Conservation (phyloP, 2,113 vertebrate species). For the Cyprinodon brontotheroides region DNA sequence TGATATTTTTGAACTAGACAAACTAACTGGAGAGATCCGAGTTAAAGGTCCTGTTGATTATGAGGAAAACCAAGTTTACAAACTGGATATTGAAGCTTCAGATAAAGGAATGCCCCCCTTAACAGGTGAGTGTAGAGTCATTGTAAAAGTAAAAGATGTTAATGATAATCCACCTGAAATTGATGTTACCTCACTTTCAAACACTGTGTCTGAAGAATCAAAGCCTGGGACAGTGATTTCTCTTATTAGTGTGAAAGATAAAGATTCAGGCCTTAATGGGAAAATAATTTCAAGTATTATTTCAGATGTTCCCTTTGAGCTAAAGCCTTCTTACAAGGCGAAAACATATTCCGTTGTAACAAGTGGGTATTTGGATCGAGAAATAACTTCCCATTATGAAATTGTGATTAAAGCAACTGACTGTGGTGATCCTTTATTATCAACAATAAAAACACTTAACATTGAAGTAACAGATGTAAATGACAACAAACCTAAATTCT, state of each 20-base stretch:
- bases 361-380: slow-evolving; percentile 62
- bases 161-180: slow-evolving; percentile 83
- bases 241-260: slow-evolving; percentile 50
- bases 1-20: slow-evolving; percentile 44
- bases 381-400: slow-evolving; percentile 75
- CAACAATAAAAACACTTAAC: slow-evolving; percentile 52
- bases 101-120: slow-evolving; percentile 61
- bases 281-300: slow-evolving; percentile 71
- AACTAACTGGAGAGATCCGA: slow-evolving; percentile 34
- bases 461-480: slow-evolving; percentile 74
- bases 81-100: slow-evolving; percentile 60
- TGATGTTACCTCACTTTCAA: slow-evolving; percentile 71
- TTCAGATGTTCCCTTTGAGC: slow-evolving; percentile 56
- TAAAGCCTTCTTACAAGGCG: slow-evolving; percentile 71
- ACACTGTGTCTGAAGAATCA: slow-evolving; percentile 66
- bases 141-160: slow-evolving; percentile 77
- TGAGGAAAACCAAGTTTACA: slow-evolving; percentile 53
- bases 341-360: slow-evolving; percentile 74
- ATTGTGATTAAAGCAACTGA: slow-evolving; percentile 72
- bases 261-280: slow-evolving; percentile 50
- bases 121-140: slow-evolving; percentile 58
- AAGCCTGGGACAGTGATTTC: slow-evolving; percentile 65
- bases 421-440: slow-evolving; percentile 64
- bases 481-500: slow-evolving; percentile 70
- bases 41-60: slow-evolving; percentile 34